Conservation (phyloP, 2,888 invertebrate species). For the Odontocerum albicorne region DNA sequence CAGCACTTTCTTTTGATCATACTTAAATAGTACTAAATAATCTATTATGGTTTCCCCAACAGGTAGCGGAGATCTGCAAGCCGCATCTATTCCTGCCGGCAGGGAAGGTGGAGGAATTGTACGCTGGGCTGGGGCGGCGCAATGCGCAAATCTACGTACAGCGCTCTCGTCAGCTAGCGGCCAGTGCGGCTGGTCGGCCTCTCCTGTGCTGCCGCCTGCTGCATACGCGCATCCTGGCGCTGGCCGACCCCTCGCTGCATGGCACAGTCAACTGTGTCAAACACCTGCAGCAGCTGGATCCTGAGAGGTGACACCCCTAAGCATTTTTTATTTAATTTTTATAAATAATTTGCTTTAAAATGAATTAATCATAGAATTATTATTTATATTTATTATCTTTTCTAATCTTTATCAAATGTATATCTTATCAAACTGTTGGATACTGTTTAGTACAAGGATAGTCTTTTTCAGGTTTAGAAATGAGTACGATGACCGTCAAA, state of each 20-base stretch:
- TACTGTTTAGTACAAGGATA: no score
- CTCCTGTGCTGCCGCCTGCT: slow-evolving; percentile 86
- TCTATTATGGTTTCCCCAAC: not conserved
- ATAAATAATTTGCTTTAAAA: no score
- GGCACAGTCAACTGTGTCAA: slow-evolving; percentile 74
- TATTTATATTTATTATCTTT: no score
- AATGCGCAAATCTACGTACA: slow-evolving; percentile 97
- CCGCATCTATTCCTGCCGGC: slow-evolving; percentile 82
- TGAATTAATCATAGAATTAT: no score
- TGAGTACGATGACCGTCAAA: no score
- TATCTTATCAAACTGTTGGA: no score
- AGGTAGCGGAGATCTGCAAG: slow-evolving; percentile 75
- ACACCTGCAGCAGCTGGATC: slow-evolving; percentile 80
- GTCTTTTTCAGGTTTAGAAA: no score
- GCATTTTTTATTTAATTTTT: no score
- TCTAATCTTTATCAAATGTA: no score
- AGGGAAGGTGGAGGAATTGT: slow-evolving; percentile 86
- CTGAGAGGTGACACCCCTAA: slow-evolving; percentile 76
- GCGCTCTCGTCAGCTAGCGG: slow-evolving; percentile 75
- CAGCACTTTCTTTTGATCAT: no score
- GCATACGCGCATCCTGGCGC: slow-evolving; percentile 63
- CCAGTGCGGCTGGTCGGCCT: slow-evolving; percentile 55
- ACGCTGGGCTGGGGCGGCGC: slow-evolving; percentile 82
- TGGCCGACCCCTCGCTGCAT: slow-evolving; percentile 87
- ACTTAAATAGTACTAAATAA: no score